Conservation (phyloP, 2,113 vertebrate species). For the Istiophorus platypterus region DNA sequence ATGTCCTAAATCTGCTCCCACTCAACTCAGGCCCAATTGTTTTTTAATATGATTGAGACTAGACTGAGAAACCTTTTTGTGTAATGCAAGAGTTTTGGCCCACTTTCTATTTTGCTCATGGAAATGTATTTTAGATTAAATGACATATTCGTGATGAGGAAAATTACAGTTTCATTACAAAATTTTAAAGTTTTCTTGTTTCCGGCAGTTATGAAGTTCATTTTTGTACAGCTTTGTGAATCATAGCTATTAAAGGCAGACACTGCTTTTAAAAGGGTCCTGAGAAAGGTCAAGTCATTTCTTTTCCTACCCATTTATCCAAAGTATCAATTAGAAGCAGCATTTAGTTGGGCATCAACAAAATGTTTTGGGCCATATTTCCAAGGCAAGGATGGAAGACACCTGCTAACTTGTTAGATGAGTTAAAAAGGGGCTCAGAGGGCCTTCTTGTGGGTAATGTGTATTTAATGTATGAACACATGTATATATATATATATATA, state of each 20-base stretch:
- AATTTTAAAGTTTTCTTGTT: conserved; percentile 12
- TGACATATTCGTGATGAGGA: background rate
- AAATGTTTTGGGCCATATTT: conserved; percentile 9
- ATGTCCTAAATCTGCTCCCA: background rate
- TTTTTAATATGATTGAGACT: background rate
- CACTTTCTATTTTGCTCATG: background rate
- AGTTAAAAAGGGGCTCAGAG: background rate
- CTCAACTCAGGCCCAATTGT: background rate
- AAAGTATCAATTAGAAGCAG: conserved; percentile 42
- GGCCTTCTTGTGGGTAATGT: background rate
- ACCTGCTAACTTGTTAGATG: background rate
- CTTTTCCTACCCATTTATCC: conserved; percentile 27
- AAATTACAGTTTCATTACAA: background rate
- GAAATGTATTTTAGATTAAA: background rate
- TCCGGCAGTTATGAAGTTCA: background rate
- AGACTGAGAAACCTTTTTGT: background rate
- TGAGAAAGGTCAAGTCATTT: conserved; percentile 42
- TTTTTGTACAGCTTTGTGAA: conserved; percentile 13
- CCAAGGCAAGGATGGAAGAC: background rate
- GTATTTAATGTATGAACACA: background rate
- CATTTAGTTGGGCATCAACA: conserved; percentile 30
- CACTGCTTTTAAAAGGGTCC: conserved; percentile 38
- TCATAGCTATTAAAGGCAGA: conserved; percentile 25
- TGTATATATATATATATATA: too few relatives aligned
- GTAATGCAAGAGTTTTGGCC: background rate